Evolutionary conservation across 2,797 vertebrate species (phyloP).

Genomic region (Lemur catta): DNA sequence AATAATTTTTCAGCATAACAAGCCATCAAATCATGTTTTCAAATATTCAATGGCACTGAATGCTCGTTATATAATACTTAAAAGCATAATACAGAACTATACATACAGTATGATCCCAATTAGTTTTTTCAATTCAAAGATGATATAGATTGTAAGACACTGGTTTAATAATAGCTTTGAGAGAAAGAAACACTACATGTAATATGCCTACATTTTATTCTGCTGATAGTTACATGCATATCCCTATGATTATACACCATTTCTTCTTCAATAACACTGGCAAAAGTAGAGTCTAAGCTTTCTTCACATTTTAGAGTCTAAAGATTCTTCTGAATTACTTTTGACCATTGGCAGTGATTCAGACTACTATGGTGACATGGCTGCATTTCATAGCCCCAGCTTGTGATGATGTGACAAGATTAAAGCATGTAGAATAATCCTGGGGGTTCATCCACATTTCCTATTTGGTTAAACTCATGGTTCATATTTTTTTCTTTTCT

Average conservation of each 20-base stretch:
- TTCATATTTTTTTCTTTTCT: neutral
- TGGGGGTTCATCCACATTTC: neutral
- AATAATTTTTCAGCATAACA: conserved; percentile 44
- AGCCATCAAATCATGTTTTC: conserved; percentile 38
- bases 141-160: neutral
- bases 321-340: conserved; percentile 41
- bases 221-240: neutral
- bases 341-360: neutral
- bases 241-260: neutral
- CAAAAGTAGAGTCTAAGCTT: conserved; percentile 44
- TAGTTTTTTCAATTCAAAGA: neutral
- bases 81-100: conserved; percentile 14
- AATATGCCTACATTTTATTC: conserved; percentile 21
- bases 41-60: conserved; percentile 34
- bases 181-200: conserved; percentile 3
- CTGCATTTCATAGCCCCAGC: conserved; percentile 14
- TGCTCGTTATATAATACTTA: conserved; percentile 7
- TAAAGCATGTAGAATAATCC: conserved; percentile 33
- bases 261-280: conserved; percentile 24
- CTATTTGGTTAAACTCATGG: conserved; percentile 34
- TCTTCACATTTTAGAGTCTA: conserved; percentile 23
- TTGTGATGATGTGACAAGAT: conserved; percentile 12
- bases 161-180: conserved; percentile 17
- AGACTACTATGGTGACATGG: neutral
- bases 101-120: neutral